These are phyloP conservation scores for Camponotus pennsylvanicus DNA, from an alignment of 1,140 invertebrate genomes.

Conservation along the genomic window DNA sequence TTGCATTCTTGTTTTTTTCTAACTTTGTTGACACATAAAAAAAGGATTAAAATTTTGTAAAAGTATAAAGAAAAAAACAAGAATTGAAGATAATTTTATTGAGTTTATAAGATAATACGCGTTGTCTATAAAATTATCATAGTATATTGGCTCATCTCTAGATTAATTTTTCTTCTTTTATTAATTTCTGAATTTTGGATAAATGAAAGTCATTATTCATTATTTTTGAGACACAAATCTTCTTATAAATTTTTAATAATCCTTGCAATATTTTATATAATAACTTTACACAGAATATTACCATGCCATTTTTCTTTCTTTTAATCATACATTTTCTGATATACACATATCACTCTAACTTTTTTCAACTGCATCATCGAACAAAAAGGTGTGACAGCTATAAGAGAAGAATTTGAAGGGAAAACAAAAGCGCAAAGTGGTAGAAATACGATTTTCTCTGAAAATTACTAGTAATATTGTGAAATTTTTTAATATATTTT, in stretches of 20 bases:
- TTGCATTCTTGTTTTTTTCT: not conserved
- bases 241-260: not conserved
- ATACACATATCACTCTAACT: not conserved
- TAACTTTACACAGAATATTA: not conserved
- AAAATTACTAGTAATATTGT: conserved; percentile 51
- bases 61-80: not conserved
- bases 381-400: not conserved
- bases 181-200: not conserved
- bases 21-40: not conserved
- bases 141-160: not conserved
- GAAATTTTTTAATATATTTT: conserved; percentile 27
- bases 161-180: conserved; percentile 5
- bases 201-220: not conserved
- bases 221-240: not conserved
- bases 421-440: conserved; percentile 15
- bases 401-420: not conserved
- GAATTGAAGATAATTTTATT: conserved; percentile 37
- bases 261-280: not conserved
- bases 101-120: not conserved
- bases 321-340: not conserved
- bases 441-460: conserved; percentile 14
- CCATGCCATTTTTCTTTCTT: not conserved
- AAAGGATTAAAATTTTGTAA: not conserved
- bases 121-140: conserved; percentile 2
- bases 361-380: not conserved